Conservation (phyloP, 2,888 invertebrate genomes). For the Dolichopus griseipennis region DNA sequence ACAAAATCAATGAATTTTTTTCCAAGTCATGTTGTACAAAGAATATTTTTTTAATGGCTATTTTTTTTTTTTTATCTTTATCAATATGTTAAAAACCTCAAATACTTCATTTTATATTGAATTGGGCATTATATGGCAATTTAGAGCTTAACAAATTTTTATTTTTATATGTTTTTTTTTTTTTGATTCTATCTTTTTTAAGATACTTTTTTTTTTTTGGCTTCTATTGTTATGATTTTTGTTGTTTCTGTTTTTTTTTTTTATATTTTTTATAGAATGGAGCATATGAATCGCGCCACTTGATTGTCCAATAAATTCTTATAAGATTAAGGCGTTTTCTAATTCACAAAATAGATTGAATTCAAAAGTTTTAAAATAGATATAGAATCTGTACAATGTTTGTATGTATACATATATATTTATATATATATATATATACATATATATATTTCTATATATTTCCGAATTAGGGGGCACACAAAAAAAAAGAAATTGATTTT, state of each 20-base stretch:
- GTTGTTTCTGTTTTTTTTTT: not conserved
- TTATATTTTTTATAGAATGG: not conserved
- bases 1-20: too few species aligned
- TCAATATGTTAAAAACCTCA: not conserved
- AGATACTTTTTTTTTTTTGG: too few species aligned
- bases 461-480: too few species aligned
- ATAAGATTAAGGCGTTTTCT: conserved; percentile 4
- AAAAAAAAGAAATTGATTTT: not conserved
- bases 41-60: not conserved
- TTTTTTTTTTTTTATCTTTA: not conserved
- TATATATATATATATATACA: too few species aligned
- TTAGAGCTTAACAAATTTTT: not conserved
- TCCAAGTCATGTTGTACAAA: not conserved
- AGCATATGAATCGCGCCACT: not conserved
- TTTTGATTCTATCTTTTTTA: too few species aligned
- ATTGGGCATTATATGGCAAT: conserved; percentile 1
- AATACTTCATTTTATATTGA: not conserved
- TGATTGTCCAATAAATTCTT: conserved; percentile 5
- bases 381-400: too few species aligned
- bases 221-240: not conserved
- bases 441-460: too few species aligned
- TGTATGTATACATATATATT: too few species aligned
- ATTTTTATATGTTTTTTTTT: not conserved
- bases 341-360: not conserved
- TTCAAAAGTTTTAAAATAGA: too few species aligned